phyloP scores from a whole-genome alignment of 2,797 vertebrate genomes.

The Uromys caudimaculatus region DNA sequence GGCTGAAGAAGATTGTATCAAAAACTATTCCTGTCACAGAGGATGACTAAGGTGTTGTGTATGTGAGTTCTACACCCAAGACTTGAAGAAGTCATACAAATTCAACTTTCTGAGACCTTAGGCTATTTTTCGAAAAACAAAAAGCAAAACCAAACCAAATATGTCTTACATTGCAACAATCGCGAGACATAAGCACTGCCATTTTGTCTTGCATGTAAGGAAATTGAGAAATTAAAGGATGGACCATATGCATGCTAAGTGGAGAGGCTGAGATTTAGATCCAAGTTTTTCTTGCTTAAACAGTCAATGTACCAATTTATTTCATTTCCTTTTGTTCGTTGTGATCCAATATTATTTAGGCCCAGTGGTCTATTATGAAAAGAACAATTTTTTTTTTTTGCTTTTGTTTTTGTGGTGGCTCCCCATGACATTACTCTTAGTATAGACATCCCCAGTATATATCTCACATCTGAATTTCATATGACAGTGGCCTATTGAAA shows the following conservation, averaged over 20 bases:
- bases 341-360: not conserved
- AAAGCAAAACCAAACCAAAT: not conserved
- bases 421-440: not conserved
- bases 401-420: not conserved
- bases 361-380: not conserved
- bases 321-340: not conserved
- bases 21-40: not conserved
- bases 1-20: not conserved
- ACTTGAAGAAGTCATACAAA: not conserved
- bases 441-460: not conserved
- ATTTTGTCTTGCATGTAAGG: not conserved
- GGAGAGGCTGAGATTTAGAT: not conserved
- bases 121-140: not conserved
- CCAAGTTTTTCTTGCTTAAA: not conserved
- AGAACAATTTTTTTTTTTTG: not conserved
- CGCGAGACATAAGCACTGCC: not conserved
- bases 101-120: not conserved
- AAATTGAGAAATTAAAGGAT: not conserved
- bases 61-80: too few relatives aligned
- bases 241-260: not conserved
- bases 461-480: not conserved
- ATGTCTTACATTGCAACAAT: not conserved
- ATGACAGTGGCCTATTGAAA: not conserved
- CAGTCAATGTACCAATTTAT: not conserved
- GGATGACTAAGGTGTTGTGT: accelerated